Conservation (phyloP, 2,797 vertebrate genomes). For the Sciurus carolinensis region DNA sequence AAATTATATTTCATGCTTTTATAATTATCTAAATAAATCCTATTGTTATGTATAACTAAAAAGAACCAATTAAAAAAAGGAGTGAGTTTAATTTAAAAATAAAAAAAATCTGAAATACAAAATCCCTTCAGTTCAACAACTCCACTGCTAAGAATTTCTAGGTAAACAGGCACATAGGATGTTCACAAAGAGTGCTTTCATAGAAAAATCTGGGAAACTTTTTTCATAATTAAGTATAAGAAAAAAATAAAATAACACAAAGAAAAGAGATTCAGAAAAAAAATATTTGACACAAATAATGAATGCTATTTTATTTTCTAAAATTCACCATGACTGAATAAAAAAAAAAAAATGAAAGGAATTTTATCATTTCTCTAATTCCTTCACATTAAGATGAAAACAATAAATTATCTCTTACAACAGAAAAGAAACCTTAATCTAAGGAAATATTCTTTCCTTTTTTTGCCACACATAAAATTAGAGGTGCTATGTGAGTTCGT, state of each 20-base stretch:
- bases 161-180: not conserved
- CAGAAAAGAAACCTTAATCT: not conserved
- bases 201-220: not conserved
- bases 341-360: not conserved
- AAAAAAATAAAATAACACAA: not conserved
- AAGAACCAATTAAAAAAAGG: too few relatives aligned
- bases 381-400: not conserved
- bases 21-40: too few relatives aligned
- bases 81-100: not conserved
- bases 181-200: not conserved
- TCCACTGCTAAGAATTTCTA: not conserved
- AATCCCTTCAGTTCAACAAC: not conserved
- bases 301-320: not conserved
- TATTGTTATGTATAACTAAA: too few relatives aligned
- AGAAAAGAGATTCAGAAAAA: not conserved
- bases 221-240: not conserved
- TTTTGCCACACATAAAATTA: constrained; percentile 9
- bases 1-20: too few relatives aligned
- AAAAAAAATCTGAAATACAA: not conserved
- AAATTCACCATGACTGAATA: not conserved
- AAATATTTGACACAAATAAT: not conserved
- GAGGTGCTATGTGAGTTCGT: constrained; percentile 13
- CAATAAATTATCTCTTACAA: not conserved
- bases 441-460: not conserved
- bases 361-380: not conserved